These are phyloP conservation scores for Grammomys dolichurus DNA, from an alignment of 2,113 vertebrate species.

Conservation along the genomic window DNA sequence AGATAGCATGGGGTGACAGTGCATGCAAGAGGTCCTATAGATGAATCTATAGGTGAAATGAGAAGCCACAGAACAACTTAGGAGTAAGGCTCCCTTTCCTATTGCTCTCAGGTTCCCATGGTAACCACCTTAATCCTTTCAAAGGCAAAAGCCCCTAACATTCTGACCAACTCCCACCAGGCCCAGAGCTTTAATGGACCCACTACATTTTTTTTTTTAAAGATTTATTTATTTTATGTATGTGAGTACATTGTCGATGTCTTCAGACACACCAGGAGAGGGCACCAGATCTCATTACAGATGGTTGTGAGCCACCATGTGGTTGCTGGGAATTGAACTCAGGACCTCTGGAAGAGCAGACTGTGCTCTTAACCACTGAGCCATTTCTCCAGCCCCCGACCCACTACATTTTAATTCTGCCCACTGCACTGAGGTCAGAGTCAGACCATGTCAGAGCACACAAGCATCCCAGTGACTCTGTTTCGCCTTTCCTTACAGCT, in stretches of 20 bases:
- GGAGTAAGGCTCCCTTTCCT: too few relatives aligned
- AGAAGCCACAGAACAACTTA: not conserved
- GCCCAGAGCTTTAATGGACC: not conserved
- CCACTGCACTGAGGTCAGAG: not conserved
- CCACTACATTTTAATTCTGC: not conserved
- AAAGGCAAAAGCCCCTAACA: not conserved
- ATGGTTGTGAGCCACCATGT: too few relatives aligned
- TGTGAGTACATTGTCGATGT: too few relatives aligned
- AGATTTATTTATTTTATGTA: too few relatives aligned
- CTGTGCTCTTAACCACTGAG: too few relatives aligned
- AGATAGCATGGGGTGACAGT: not conserved
- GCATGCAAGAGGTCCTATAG: not conserved
- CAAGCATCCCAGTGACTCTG: not conserved
- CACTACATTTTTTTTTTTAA: not conserved
- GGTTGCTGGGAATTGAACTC: too few relatives aligned
- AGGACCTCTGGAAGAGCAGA: too few relatives aligned
- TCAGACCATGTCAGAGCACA: not conserved
- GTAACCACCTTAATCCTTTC: not conserved
- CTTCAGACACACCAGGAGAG: too few relatives aligned
- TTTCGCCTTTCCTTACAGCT: not conserved
- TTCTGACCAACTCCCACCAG: not conserved
- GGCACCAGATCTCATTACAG: too few relatives aligned
- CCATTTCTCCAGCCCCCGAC: too few relatives aligned
- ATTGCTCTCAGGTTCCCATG: not conserved
- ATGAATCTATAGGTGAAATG: not conserved